These are phyloP conservation scores for Mamestra configurata DNA, from an alignment of 1,140 invertebrate genomes.

Conservation along the genomic window DNA sequence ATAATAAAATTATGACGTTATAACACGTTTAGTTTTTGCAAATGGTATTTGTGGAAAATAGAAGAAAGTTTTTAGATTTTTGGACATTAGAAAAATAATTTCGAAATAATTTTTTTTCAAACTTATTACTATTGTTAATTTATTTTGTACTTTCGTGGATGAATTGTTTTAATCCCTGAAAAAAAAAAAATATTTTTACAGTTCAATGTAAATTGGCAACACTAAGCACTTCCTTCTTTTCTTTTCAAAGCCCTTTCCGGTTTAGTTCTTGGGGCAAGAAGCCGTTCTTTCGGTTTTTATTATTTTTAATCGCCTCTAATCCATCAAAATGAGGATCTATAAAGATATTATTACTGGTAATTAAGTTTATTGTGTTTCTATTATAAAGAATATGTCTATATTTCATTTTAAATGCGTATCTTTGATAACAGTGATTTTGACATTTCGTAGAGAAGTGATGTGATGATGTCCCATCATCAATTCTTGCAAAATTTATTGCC, in stretches of 20 bases:
- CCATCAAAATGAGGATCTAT: conserved; percentile 97
- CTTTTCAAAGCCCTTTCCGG: conserved; percentile 88
- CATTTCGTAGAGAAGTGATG: conserved; percentile 69
- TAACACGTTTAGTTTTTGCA: conserved; percentile 6
- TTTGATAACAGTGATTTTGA: conserved; percentile 79
- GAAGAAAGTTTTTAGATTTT: no score
- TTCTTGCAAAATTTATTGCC: conserved; percentile 67
- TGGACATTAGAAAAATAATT: no score
- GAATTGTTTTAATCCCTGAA: no score
- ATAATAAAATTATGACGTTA: conserved; percentile 27
- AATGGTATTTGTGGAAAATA: no score
- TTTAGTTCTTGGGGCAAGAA: conserved; percentile 88
- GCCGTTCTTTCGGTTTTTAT: conserved; percentile 90
- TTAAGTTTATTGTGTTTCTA: conserved; percentile 61
- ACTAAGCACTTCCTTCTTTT: conserved; percentile 63
- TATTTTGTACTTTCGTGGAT: no score
- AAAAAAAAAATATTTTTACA: conserved; percentile 3
- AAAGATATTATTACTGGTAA: conserved; percentile 98
- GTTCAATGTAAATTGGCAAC: conserved; percentile 59
- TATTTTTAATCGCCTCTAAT: conserved; percentile 91
- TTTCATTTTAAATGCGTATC: conserved; percentile 57
- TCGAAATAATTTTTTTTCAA: no score
- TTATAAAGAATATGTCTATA: conserved; percentile 60
- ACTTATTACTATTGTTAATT: no score
- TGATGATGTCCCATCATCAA: conserved; percentile 62